Base-by-base conservation (phyloP, 2,888 invertebrate species). In the Drosophila algonquin region DNA sequence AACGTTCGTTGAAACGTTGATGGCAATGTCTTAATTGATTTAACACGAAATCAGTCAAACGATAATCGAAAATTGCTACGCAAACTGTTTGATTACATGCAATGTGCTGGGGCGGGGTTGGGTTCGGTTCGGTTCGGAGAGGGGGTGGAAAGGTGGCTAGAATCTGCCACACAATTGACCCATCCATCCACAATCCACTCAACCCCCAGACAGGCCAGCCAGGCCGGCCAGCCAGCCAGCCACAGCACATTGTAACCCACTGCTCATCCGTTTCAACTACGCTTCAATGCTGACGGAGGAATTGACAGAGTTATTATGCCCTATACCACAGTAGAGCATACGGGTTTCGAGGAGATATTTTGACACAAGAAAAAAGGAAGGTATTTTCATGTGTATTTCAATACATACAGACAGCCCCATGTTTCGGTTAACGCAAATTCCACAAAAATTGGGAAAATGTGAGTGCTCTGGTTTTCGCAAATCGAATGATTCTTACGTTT, bases 1-100 rank as follows among this genome's bases (percentile, higher is more conserved):
- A 64, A 57, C 30, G 53, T 55, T 68, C 30, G 53, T 52, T 68
- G 70, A 75, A 73, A 65, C 80, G 63, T 63, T 32, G 64, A 63
- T 65, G 80, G 79, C 83, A 86, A 84, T 77, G 88, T 86, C 85
- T 86, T 86, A 86, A 86, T 86, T 86, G 85, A 86, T 86, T 86
- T 86, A 86, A 86, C 85, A 86, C 85, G 85, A 86, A 86, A 88
- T 86, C 85, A 86, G 88, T 88, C 88, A 86, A 86, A 88, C 85
- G 85, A 86, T 86, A 88, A 86, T 86, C 88, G 85, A 86, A 86
- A 86, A 86, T 86, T 86, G 87, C 87, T 88, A 81, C 80, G 85
- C 85, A 86, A 86, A 86, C 88, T 86, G 85, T 88, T 88, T 88
- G 87, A 88, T 86, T 86, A 88, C 85, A 88, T 88, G 85, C 85